Percentiles rank a stretch among this genome's conserved stretches.
Conservation (phyloP, 2,888 invertebrate genomes). For the Prosopocoilus inquinatus region DNA sequence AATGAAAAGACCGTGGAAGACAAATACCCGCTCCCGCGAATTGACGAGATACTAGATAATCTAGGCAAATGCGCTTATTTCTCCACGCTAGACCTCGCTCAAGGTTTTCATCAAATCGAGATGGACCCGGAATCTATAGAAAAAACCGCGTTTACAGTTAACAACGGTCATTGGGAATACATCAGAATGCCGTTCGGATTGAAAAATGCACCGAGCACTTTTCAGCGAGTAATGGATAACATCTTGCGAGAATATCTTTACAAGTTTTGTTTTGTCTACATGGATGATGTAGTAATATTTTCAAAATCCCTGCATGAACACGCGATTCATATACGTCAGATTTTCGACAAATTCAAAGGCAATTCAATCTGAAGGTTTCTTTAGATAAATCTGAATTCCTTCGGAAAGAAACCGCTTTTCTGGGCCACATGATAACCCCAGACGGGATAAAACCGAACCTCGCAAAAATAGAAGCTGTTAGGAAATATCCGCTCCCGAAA, state of each 20-base stretch:
- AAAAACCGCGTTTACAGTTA: slow-evolving; percentile 19
- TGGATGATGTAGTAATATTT: slow-evolving; percentile 19
- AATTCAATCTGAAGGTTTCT: slow-evolving; percentile 16
- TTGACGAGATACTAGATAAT: slow-evolving; percentile 38
- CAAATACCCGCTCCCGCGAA: slow-evolving; percentile 34
- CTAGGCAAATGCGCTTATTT: slow-evolving; percentile 37
- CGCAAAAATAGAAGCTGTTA: slow-evolving; percentile 15
- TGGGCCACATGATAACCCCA: slow-evolving; percentile 15
- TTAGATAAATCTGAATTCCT: slow-evolving; percentile 18
- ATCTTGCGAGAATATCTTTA: slow-evolving; percentile 13
- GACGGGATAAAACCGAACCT: slow-evolving; percentile 21
- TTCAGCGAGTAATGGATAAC: slow-evolving; percentile 18
- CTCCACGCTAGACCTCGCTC: slow-evolving; percentile 35
- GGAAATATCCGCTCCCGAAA: slow-evolving; percentile 20
- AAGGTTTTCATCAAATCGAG: slow-evolving; percentile 38
- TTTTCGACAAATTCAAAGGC: slow-evolving; percentile 14
- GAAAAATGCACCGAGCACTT: slow-evolving; percentile 15
- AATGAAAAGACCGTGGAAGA: slow-evolving; percentile 37
- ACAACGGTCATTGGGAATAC: slow-evolving; percentile 24
- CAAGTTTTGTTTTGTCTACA: slow-evolving; percentile 18
- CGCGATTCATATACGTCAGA: slow-evolving; percentile 5
- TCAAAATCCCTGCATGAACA: slow-evolving; percentile 16
- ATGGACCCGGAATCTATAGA: slow-evolving; percentile 22
- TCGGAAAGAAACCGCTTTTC: slow-evolving; percentile 13
- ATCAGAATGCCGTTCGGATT: slow-evolving; percentile 16